Base-by-base conservation (phyloP, 2,888 invertebrate species). In the Calliphora vomitoria region DNA sequence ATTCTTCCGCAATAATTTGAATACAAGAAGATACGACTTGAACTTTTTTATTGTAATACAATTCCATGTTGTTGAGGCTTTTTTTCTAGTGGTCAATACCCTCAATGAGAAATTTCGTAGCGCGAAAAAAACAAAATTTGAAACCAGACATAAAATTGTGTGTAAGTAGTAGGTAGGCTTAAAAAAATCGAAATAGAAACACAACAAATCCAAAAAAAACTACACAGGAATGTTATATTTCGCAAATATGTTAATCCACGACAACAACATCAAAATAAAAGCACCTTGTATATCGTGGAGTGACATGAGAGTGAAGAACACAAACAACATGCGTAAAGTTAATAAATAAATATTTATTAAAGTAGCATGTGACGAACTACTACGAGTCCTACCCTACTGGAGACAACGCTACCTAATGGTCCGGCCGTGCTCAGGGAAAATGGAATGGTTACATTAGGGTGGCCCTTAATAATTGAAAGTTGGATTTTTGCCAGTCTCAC, bases 1-100 rank as follows among this genome's bases (percentile, higher is more conserved):
- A 76, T 84, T 81, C 84, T 87, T 87, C 84, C 87, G 81, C 35
- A 66, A 74, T 81, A 62, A 82, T 84, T 87, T 87, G 74, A 78
- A 87, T 84, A 71, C 66, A 44, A 64, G 5, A 68, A 68, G 18
- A 55, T 76, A 64, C n/a, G 20, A 4, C 10, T 18, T 31, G 11
- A 35, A 35, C 0, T 11, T 11, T 44, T 11, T 13, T 11, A 44
- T 11, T 10, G 3, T 8, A 44, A 44, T 41, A 41, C 10, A 41
- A 41, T 41, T 41, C 8, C 44, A 44, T 44, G 11, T 44, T 44
- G 10, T 44, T 6, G 50, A 50, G 15, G n/a, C 50, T n/a, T 50
- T 50, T 47, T 50, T 50, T 13, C 44, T 38, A 41, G 35, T 76
- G 83, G 87, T 87, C 87, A 87, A 87, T 35, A 81, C 58, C 72